Percentiles rank a stretch among this genome's conserved stretches.
Conservation (phyloP, 2,888 invertebrate species). For the Dryobota labecula region DNA sequence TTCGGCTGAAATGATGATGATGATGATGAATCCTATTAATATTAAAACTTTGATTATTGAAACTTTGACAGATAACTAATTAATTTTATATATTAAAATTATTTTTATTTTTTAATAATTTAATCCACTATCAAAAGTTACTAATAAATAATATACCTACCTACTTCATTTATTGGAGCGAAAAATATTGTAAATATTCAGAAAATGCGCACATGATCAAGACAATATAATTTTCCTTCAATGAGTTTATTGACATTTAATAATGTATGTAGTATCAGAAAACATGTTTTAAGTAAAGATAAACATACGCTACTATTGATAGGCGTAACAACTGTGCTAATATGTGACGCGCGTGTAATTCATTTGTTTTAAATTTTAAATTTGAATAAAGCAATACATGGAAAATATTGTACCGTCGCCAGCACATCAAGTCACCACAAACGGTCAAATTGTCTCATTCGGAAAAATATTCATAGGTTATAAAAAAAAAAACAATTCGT, state of each 20-base stretch:
- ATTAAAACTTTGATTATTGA: no score
- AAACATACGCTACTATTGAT: slow-evolving; percentile 13
- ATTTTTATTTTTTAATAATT: no score
- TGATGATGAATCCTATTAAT: no score
- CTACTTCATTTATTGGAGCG: no score
- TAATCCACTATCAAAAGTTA: not conserved
- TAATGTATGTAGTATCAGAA: not conserved
- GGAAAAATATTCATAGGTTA: no score
- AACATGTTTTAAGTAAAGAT: slow-evolving; percentile 6
- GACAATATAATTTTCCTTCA: not conserved
- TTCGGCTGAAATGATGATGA: no score
- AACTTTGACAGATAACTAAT: not conserved
- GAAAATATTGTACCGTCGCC: not conserved
- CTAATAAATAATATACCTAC: not conserved
- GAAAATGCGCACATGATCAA: not conserved
- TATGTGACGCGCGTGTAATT: slow-evolving; percentile 39
- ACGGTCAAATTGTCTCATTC: no score
- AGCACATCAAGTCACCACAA: no score
- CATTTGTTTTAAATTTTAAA: not conserved
- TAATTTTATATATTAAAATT: no score
- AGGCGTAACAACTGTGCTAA: slow-evolving; percentile 34
- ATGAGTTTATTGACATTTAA: slow-evolving; percentile 23
- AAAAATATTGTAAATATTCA: no score
- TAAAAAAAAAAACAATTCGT: no score
- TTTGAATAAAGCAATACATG: not conserved